Base-by-base conservation (phyloP, 2,888 invertebrate species). In the Rhaphigaster nebulosa region DNA sequence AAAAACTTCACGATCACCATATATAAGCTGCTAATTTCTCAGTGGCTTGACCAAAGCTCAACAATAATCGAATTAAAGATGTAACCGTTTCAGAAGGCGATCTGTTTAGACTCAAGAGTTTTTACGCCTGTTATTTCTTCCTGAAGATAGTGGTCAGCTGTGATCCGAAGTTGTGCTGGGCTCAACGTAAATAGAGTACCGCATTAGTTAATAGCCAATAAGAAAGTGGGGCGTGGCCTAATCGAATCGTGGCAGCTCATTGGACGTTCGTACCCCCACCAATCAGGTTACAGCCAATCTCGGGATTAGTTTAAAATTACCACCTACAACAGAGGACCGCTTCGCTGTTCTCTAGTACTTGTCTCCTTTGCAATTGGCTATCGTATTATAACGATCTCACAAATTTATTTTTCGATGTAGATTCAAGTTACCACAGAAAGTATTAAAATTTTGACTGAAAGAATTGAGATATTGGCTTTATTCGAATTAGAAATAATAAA, bases 161-260 rank as follows among this genome's bases (percentile, higher is more conserved):
- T 4, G n/a, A n/a, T 45, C 84, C n/a, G n/a, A 84, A 84, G 84
- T 76, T 76, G 70, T 76, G 26, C 84, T 12, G 45, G 84, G 26
- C 84, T 50, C 45, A 45, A 41, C 45, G 84, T 84, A 84, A 84
- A 84, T 84, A 84, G 84, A 84, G 84, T 84, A 18, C 45, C 84
- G 84, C 84, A 84, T 84, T 84, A 84, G 84, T 84, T 84, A 84
- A 84, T 84, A 84, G 84, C 84, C 84, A 84, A 84, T 84, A 84
- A 84, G 84, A 84, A 84, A 84, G 84, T 84, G 45, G 84, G 45
- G 45, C 84, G 45, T 45, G 84, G 45, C 45, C 45, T 84, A 84
- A 84, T 84, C 84, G 84, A 84, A 84, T 84, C 84, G 41, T 45
- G 84, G 84, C 84, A 84, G 84, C 84, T 84, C 84, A 84, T 84